Percentiles rank a stretch among this genome's conserved stretches.
Evolutionary conservation across 2,888 invertebrate genomes (phyloP).

Genomic region (Serrognathus titanus): DNA sequence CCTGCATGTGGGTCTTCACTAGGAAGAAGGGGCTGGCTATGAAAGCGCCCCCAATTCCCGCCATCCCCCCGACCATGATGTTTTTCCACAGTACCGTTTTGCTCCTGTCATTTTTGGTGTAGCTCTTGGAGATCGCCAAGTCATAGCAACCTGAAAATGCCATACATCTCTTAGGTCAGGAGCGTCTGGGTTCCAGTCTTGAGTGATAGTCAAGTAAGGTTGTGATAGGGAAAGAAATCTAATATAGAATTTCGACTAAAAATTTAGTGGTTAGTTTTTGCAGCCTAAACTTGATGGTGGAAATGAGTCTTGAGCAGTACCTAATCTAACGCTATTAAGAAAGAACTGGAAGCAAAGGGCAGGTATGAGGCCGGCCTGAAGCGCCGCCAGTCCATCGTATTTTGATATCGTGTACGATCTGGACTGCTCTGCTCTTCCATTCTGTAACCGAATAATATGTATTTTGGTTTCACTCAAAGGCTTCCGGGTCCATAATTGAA

Average conservation of each 20-base stretch:
- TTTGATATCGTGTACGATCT: conserved; percentile 68
- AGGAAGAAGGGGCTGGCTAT: conserved; percentile 85
- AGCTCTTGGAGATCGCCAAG: conserved; percentile 33
- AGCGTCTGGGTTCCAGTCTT: too few species aligned
- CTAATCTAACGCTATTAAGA: conserved; percentile 65
- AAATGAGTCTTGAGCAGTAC: not conserved
- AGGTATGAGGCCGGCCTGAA: conserved; percentile 77
- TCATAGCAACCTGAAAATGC: conserved; percentile 34
- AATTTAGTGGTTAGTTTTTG: too few species aligned
- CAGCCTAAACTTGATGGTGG: too few species aligned
- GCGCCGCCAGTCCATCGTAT: conserved; percentile 72
- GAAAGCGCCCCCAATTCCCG: conserved; percentile 76
- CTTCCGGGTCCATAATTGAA: too few species aligned
- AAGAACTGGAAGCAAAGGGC: conserved; percentile 85
- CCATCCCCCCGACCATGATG: conserved; percentile 69
- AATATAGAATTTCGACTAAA: too few species aligned
- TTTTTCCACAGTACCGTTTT: conserved; percentile 63
- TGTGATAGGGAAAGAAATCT: too few species aligned
- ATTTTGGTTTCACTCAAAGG: too few species aligned
- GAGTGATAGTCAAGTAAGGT: too few species aligned
- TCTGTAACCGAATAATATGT: too few species aligned
- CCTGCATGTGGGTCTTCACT: conserved; percentile 80
- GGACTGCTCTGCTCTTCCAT: too few species aligned
- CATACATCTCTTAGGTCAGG: too few species aligned
- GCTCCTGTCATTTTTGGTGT: conserved; percentile 56